Base-by-base conservation (phyloP, 2,797 vertebrate species). In the Falco naumanni region DNA sequence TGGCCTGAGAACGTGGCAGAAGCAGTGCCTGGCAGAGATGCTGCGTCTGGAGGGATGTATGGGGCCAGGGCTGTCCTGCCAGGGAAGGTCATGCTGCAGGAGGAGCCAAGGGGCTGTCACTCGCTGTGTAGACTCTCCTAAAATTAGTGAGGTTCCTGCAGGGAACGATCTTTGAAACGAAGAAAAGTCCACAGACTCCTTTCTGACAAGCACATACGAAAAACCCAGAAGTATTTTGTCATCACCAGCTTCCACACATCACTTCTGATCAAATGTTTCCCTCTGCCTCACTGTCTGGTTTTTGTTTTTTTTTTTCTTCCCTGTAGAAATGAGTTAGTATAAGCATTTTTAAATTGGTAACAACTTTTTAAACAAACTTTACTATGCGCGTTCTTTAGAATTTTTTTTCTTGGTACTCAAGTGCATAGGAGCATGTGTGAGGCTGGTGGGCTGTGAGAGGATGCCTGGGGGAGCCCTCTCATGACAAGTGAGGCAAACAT, bases 381-480 rank as follows among this genome's bases (percentile, higher is more conserved):
- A 4, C 4, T 47, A 2, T 29, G 24, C 5, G 7, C 18, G 41
- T 18, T 31, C 48, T 48, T 25, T 7, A 26, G 61, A 31, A 0
- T 14, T 29, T 22, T 69, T 69, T 25, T 21, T 43, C 16, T 26
- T 24, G 37, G 51, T 26, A 0, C 10, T 41, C 2, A 1, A 11
- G 66, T 1, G 0, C 1, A 0, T 1, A 14, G 71, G 51, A 31
- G 9, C 5, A 0, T 6, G 29, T 21, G 8, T 29, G 1, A 5
- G 1, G 1, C 28, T 53, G 50, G 45, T 9, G 37, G 50, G 31
- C 37, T 47, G 57, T 7, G 5, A 3, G 51, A 4, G 15, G n/a
- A 3, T 20, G 45, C 19, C 8, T 3, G 17, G 59, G 64, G 12
- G 25, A 43, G 10, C 10, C 9, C 5, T 10, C 5, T 66, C 0